phyloP scores from a whole-genome alignment of 2,113 vertebrate species.

The Ursus arctos region DNA sequence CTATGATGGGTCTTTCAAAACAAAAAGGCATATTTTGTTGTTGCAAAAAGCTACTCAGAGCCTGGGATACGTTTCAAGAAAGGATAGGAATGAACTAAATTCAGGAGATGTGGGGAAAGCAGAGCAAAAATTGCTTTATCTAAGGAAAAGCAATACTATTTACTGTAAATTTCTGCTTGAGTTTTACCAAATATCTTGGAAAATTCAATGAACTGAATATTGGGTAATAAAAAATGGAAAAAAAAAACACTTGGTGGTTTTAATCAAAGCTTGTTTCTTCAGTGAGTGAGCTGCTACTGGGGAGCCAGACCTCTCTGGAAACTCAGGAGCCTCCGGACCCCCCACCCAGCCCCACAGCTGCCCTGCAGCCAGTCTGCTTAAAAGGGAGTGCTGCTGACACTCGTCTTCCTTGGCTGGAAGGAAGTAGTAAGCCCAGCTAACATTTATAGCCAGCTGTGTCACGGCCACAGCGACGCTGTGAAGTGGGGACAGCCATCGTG shows the following conservation, averaged over 20 bases:
- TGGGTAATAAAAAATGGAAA: neutral
- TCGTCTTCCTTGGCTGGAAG: neutral
- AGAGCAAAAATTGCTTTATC: neutral
- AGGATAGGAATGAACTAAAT: neutral
- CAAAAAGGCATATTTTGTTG: neutral
- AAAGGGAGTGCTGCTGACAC: accelerated
- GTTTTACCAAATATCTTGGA: neutral
- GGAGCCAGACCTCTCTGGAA: neutral
- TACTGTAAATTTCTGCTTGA: neutral
- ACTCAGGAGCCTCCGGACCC: neutral
- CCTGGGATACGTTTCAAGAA: neutral
- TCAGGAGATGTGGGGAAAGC: neutral
- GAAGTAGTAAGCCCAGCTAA: accelerated
- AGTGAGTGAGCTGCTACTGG: accelerated
- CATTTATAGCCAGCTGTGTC: accelerated
- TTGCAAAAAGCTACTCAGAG: neutral
- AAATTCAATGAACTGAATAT: neutral
- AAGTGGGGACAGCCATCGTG: accelerated
- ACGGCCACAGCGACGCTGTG: accelerated
- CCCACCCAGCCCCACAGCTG: accelerated
- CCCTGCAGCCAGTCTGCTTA: neutral
- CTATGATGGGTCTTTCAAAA: neutral
- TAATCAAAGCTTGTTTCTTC: accelerated
- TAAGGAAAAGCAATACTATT: neutral
- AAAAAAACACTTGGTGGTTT: neutral